Percentiles rank a stretch among this genome's conserved stretches.
Evolutionary conservation across 2,888 invertebrate genomes (phyloP).

Genomic region (Fabriciana adippe): DNA sequence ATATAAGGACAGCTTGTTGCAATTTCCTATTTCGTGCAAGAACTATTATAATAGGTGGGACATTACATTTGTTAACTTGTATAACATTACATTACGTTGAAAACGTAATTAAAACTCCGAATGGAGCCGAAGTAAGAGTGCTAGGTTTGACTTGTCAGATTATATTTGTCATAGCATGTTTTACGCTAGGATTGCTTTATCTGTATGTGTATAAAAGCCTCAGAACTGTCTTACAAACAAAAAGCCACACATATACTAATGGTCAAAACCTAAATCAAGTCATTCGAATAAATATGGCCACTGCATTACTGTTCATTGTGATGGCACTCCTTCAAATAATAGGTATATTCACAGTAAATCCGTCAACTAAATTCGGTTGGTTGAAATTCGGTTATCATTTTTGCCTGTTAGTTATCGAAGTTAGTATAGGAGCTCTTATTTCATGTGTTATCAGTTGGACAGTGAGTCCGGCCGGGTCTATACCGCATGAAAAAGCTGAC

Average conservation of each 20-base stretch:
- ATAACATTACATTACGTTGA: conserved; percentile 91
- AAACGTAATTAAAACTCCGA: conserved; percentile 75
- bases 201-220: conserved; percentile 91
- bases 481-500: conserved; percentile 88
- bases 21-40: conserved; percentile 89
- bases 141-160: conserved; percentile 91
- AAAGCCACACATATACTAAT: conserved; percentile 90
- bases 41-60: conserved; percentile 89
- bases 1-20: conserved; percentile 87
- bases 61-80: conserved; percentile 90
- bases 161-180: conserved; percentile 92
- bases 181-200: conserved; percentile 92
- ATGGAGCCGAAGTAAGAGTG: conserved; percentile 81
- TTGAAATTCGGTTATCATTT: conserved; percentile 96
- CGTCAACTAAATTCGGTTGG: conserved; percentile 89
- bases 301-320: conserved; percentile 91
- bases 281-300: conserved; percentile 93
- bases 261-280: conserved; percentile 92
- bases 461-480: conserved; percentile 77
- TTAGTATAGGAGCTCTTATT: conserved; percentile 92
- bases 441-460: conserved; percentile 93
- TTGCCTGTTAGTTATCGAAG: conserved; percentile 91
- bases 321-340: conserved; percentile 93
- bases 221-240: conserved; percentile 87
- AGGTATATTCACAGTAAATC: conserved; percentile 82